phyloP scores from a whole-genome alignment of 2,797 vertebrate genomes.

The Taeniopygia guttata region DNA sequence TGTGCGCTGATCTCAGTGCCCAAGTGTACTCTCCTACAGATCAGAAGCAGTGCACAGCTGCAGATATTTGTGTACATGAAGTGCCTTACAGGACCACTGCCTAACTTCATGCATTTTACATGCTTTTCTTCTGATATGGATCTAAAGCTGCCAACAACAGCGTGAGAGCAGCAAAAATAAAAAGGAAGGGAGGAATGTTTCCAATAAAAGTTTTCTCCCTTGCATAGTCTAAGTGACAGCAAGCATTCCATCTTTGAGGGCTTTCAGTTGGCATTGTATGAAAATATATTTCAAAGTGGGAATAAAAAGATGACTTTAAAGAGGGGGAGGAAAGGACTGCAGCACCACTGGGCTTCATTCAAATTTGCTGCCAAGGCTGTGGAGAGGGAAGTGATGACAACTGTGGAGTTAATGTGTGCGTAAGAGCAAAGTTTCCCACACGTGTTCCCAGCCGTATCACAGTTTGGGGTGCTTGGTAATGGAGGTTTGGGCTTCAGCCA shows the following conservation, averaged over 20 bases:
- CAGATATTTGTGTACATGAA: slow-evolving; percentile 21
- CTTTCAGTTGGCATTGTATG: slow-evolving; percentile 9
- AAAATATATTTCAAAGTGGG: slow-evolving; percentile 13
- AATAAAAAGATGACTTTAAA: not conserved
- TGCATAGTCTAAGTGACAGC: slow-evolving; percentile 8
- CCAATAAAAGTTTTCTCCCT: slow-evolving; percentile 44
- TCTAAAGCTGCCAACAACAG: slow-evolving; percentile 52
- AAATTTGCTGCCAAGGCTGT: not conserved
- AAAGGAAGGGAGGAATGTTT: slow-evolving; percentile 44
- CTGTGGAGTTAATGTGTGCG: not conserved
- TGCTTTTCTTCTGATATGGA: slow-evolving; percentile 19
- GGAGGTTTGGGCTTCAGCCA: not conserved
- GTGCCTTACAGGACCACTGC: slow-evolving; percentile 3
- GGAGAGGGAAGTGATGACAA: slow-evolving; percentile 26
- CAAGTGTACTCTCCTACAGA: slow-evolving; percentile 17
- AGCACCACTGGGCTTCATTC: not conserved
- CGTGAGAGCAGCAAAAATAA: slow-evolving; percentile 34
- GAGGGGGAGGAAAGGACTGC: not conserved
- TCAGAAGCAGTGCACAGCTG: slow-evolving; percentile 55
- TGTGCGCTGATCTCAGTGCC: slow-evolving; percentile 24
- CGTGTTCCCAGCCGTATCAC: not conserved
- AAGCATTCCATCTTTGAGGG: slow-evolving; percentile 41
- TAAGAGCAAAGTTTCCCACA: slow-evolving; percentile 53
- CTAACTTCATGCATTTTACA: slow-evolving; percentile 12
- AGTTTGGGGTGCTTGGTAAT: slow-evolving; percentile 16